These are phyloP conservation scores for Etheostoma cragini DNA, from an alignment of 2,113 vertebrate genomes.

Conservation along the genomic window DNA sequence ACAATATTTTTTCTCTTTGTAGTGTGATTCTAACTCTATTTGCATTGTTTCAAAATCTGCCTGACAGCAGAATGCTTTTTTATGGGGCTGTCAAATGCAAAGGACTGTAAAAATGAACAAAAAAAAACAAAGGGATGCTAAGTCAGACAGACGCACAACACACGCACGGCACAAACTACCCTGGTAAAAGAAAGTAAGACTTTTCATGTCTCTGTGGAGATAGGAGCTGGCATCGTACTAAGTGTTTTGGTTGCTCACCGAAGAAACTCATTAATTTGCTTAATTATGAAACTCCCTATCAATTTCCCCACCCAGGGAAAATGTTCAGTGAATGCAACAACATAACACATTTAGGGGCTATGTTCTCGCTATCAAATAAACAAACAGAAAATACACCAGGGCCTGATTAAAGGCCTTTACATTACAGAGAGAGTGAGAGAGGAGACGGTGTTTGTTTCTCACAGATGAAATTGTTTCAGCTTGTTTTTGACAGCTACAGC, in stretches of 20 bases:
- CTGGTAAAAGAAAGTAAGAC: conserved; percentile 61
- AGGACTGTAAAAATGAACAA: conserved; percentile 23
- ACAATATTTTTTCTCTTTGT: conserved; percentile 35
- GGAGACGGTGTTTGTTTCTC: conserved; percentile 73
- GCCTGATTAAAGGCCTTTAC: conserved; percentile 83
- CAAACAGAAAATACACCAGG: conserved; percentile 83
- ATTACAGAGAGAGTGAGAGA: conserved; percentile 61
- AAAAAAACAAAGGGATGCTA: conserved; percentile 53
- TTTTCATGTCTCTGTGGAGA: conserved; percentile 74
- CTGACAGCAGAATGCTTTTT: conserved; percentile 43
- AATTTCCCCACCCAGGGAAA: conserved; percentile 69
- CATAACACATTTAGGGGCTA: conserved; percentile 77
- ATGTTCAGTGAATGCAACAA: conserved; percentile 68
- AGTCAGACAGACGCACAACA: conserved; percentile 32
- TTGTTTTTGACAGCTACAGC: conserved; percentile 85
- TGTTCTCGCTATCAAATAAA: conserved; percentile 83
- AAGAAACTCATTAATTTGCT: conserved; percentile 87
- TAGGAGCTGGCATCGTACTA: conserved; percentile 68
- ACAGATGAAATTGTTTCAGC: conserved; percentile 83
- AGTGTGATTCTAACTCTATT: conserved; percentile 31
- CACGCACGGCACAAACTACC: conserved; percentile 54
- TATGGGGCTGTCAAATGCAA: conserved; percentile 41
- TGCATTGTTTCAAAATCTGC: conserved; percentile 63
- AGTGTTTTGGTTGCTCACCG: conserved; percentile 78
- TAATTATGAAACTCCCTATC: conserved; percentile 86